Conservation (phyloP, 2,797 vertebrate genomes). For the Pangasius sanitwongsei region DNA sequence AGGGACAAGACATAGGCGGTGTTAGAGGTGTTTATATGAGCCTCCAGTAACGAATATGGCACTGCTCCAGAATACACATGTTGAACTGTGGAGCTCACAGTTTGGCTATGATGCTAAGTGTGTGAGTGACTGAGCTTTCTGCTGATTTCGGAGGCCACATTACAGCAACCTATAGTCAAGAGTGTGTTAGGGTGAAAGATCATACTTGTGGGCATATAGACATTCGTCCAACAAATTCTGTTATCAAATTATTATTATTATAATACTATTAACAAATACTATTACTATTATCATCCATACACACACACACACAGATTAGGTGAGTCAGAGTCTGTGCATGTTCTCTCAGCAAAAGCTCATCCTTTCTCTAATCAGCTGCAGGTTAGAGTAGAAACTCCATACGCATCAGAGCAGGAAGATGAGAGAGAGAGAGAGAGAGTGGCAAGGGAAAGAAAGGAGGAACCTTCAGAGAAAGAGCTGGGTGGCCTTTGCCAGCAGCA, state of each 20-base stretch:
- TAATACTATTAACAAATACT: background rate
- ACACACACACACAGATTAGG: slow-evolving; percentile 31
- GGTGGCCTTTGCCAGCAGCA: slow-evolving; percentile 43
- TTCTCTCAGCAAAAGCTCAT: slow-evolving; percentile 61
- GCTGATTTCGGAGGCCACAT: background rate
- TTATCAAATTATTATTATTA: too few species aligned
- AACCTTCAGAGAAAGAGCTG: slow-evolving; percentile 33
- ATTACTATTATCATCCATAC: too few species aligned
- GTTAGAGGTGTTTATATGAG: slow-evolving; percentile 31
- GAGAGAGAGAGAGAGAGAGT: slow-evolving; percentile 5
- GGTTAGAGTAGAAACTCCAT: slow-evolving; percentile 68
- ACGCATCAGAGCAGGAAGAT: slow-evolving; percentile 43
- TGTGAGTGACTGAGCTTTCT: slow-evolving; percentile 5
- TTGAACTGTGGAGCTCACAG: background rate
- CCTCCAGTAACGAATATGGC: slow-evolving; percentile 18
- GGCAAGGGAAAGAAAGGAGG: slow-evolving; percentile 11
- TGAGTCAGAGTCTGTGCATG: slow-evolving; percentile 80
- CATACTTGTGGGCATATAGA: background rate
- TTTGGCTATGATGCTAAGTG: background rate
- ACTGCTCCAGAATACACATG: slow-evolving; percentile 31
- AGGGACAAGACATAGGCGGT: slow-evolving; percentile 38
- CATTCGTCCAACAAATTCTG: background rate
- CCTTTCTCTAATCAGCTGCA: slow-evolving; percentile 72
- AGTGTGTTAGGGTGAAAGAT: background rate
- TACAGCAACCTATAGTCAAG: background rate